Conservation (phyloP, 2,113 vertebrate species). For the Dromaius novaehollandiae region DNA sequence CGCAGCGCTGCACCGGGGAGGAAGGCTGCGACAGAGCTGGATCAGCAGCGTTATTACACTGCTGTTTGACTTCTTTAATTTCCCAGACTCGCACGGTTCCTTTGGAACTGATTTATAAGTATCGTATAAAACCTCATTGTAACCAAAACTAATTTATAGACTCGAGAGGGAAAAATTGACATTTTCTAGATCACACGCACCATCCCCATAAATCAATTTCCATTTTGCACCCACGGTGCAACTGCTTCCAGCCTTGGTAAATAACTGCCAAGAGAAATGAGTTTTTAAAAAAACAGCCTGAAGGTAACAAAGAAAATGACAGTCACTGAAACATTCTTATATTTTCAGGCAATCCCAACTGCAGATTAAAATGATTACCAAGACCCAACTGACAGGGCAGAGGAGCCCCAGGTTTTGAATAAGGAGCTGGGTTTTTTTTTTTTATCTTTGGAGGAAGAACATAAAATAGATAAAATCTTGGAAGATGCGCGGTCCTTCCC, state of each 20-base stretch:
- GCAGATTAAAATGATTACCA: conserved; percentile 41
- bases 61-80: neutral
- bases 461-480: neutral
- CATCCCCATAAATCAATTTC: conserved; percentile 54
- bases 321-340: neutral
- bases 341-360: neutral
- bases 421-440: neutral
- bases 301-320: conserved; percentile 55
- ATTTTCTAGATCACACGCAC: neutral
- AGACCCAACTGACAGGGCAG: neutral
- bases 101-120: conserved; percentile 23
- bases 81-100: neutral
- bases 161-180: conserved; percentile 15
- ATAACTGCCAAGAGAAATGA: conserved; percentile 68
- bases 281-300: conserved; percentile 44
- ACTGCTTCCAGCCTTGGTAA: conserved; percentile 45
- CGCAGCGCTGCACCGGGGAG: accelerated
- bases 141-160: conserved; percentile 50
- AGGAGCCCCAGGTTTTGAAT: neutral
- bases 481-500: neutral
- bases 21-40: neutral
- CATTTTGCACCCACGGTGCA: neutral
- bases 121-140: neutral
- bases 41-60: neutral
- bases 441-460: neutral